Base-by-base conservation (phyloP, 2,888 invertebrate species). In the Brenthis ino region DNA sequence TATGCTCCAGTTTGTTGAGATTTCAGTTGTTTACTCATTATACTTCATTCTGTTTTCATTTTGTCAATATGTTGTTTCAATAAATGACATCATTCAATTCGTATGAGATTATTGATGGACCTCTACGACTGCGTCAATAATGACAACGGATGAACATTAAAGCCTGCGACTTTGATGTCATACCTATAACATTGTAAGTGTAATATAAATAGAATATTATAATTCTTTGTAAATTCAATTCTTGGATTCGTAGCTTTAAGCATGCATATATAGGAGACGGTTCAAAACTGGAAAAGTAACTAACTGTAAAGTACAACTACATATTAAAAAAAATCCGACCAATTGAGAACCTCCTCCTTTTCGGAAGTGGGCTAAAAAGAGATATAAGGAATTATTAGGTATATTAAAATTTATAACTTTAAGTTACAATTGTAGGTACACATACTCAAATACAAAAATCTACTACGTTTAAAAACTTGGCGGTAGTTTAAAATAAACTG, bases 41-140 rank as follows among this genome's bases (percentile, higher is more conserved):
- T 63, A 16, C 43, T 28, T 53, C 37, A 61, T 60, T 65, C 12
- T 53, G 6, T 65, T 61, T 56, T 47, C n/a, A 69, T 56, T 48
- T 55, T 60, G 65, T 56, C 55, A 47, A 57, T 53, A 48, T 56
- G 55, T 37, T 47, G n/a, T 37, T 37, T 33, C 56, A 60, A 61
- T 53, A 20, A 60, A 53, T 86, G 86, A 86, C 84, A 86, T 86
- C 85, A 87, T 80, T 77, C 75, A 77, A 80, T 79, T 76, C 75
- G 75, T 74, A 73, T 64, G 64, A 53, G 75, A 76, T 74, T 76
- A 82, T 83, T 80, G 80, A 83, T 82, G 79, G 80, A 80, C 80
- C 77, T 77, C 73, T 76, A 6, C 3, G 77, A 78, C 77, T 80
- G 77, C 79, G 81, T 79, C 78, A 82, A 70, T 79, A 79, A 82